Evolutionary conservation across 2,113 vertebrate species (phyloP), one percentile per base, ranked within the genome.

Genomic region (Atlantisia rogersi): DNA sequence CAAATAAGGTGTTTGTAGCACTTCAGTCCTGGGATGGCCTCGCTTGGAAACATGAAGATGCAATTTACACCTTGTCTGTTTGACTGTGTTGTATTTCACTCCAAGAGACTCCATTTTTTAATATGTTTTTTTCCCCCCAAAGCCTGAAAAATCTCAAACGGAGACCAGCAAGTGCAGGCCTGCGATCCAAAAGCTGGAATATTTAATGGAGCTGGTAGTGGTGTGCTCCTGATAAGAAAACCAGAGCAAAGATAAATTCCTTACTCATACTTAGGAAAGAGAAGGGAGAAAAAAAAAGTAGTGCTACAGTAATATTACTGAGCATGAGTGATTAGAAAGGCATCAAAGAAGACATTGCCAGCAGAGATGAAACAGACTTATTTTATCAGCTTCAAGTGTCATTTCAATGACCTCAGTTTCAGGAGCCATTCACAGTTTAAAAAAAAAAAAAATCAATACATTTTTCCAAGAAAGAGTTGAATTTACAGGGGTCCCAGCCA

Each of bases 1-100:
- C 13, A 25, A 46, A 67, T 56, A 67, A 81, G n/a, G 28, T 0
- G 28, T 0, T 0, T 50, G 25, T 2, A 59, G 37, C 42, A 63
- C 29, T 32, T 71, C 16, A 46, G 60, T 9, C 52, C 37, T 63
- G 18, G 22, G n/a, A 58, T 24, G 50, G 26, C 29, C 52, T 94
- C 24, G n/a, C 24, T 2, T 60, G 35, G 39, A 83, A 94, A 74
- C 29, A n/a, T 79, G 71, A 74, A 74, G 73, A 64, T 1, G 9
- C 21, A 37, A 50, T 44, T 67, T 73, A 64, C 55, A 68, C 15
- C 42, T 78, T 78, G 17, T 7, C n/a, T 86, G 20, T 68, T 35
- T 70, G 60, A 86, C 3, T n/a, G 37, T 14, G 6, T 69, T 67
- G 12, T 20, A 58, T 63, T 70, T 89, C 42, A 81, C 12, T 56